Percentiles rank a stretch among this genome's conserved stretches.
Conservation (phyloP, 2,113 vertebrate genomes). For the Eretmochelys imbricata region DNA sequence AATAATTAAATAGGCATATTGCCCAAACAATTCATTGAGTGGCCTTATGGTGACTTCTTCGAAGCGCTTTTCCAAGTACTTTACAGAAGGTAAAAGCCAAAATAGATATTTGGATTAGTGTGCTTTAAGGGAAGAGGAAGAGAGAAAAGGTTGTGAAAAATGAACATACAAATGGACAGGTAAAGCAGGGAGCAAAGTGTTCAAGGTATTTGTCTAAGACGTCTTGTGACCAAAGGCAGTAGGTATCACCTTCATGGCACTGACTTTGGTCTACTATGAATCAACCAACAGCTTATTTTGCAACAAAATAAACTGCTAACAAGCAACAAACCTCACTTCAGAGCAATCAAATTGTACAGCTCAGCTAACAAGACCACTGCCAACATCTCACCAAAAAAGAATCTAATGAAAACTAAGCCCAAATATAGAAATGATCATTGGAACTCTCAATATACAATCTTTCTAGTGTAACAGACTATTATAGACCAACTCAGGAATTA, state of each 20-base stretch:
- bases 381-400: slow-evolving; percentile 6
- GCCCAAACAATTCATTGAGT: neutral
- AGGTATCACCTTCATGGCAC: neutral
- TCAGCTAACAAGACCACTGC: slow-evolving; percentile 3
- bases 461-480: neutral
- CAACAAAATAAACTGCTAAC: neutral
- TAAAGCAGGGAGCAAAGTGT: neutral
- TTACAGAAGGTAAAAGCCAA: neutral
- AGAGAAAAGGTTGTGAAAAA: neutral
- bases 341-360: slow-evolving; percentile 10
- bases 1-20: neutral
- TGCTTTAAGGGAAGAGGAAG: neutral
- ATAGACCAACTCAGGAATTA: neutral
- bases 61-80: neutral
- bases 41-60: neutral
- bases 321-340: neutral
- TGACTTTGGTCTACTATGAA: neutral
- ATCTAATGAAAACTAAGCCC: neutral
- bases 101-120: neutral
- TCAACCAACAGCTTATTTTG: neutral
- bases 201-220: neutral
- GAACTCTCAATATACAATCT: slow-evolving; percentile 4
- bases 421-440: neutral
- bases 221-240: neutral
- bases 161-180: neutral